phyloP scores from a whole-genome alignment of 2,113 vertebrate species.

The Paraplagusia blochii region DNA sequence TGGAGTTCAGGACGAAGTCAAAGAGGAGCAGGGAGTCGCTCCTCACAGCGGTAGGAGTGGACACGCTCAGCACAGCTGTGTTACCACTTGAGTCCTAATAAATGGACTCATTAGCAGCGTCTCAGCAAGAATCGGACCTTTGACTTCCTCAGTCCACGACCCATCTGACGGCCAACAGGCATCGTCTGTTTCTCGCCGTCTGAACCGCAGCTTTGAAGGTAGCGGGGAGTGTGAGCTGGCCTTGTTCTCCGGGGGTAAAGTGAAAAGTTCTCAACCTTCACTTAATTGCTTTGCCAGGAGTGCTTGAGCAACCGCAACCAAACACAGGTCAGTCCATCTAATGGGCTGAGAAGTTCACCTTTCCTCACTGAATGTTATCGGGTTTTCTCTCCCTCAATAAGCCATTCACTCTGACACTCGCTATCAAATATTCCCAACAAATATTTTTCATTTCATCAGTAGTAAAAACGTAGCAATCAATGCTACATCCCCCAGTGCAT shows the following conservation, averaged over 20 bases:
- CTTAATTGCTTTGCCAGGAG: conserved; percentile 44
- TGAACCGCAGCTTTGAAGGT: conserved; percentile 33
- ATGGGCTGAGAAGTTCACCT: conserved; percentile 34
- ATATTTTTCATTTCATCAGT: conserved; percentile 53
- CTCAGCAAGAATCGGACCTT: conserved; percentile 35
- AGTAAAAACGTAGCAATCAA: too few species aligned
- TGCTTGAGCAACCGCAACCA: conserved; percentile 29
- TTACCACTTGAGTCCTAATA: conserved; percentile 27
- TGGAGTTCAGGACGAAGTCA: conserved; percentile 20
- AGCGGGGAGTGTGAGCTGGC: conserved; percentile 1
- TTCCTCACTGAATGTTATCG: conserved; percentile 62
- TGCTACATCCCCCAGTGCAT: too few species aligned
- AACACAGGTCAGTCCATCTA: conserved; percentile 47
- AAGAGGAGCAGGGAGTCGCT: conserved; percentile 16
- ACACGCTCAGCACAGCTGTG: conserved; percentile 22
- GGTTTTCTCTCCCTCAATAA: conserved; percentile 47
- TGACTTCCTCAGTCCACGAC: conserved; percentile 42
- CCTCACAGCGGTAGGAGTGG: conserved; percentile 20
- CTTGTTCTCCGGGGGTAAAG: conserved; percentile 37
- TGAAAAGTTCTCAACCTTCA: conserved; percentile 56
- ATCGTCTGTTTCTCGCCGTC: conserved; percentile 23
- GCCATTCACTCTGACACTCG: conserved; percentile 49
- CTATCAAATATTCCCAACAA: conserved; percentile 47
- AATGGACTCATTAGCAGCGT: conserved; percentile 46
- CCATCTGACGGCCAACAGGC: conserved; percentile 29